A percentile compares a stretch with the other conserved stretches of the same genome.
phyloP scores from a whole-genome alignment of 2,797 vertebrate genomes.

The Gymnoscopelus braueri region DNA sequence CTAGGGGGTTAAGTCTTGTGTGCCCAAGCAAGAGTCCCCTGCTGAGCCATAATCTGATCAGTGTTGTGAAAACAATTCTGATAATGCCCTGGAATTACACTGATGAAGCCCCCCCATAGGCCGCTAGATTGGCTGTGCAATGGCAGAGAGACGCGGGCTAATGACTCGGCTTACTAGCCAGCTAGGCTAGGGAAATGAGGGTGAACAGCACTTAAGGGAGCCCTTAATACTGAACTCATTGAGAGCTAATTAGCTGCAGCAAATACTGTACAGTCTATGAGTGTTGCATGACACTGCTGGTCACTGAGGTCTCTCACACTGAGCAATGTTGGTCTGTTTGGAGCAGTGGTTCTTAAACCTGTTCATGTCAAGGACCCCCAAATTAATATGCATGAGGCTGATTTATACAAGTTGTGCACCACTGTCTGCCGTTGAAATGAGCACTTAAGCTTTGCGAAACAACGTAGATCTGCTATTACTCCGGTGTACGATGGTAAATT shows the following conservation, averaged over 20 bases:
- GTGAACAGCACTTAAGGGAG: slow-evolving; percentile 80
- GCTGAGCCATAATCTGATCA: slow-evolving; percentile 85
- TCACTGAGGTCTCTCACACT: background rate
- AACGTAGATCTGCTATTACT: too few relatives aligned
- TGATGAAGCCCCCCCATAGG: slow-evolving; percentile 73
- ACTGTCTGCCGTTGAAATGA: too few relatives aligned
- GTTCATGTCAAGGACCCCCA: slow-evolving; percentile 8
- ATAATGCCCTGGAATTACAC: slow-evolving; percentile 83
- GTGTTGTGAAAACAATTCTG: slow-evolving; percentile 84
- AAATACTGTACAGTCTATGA: slow-evolving; percentile 62
- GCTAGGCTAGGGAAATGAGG: slow-evolving; percentile 74
- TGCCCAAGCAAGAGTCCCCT: slow-evolving; percentile 72
- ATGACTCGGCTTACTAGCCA: slow-evolving; percentile 77
- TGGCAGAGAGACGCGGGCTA: slow-evolving; percentile 72
- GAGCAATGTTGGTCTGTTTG: slow-evolving; percentile 25
- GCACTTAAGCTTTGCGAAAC: too few relatives aligned
- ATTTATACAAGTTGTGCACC: too few relatives aligned
- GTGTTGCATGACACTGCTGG: slow-evolving; percentile 25
- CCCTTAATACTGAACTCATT: slow-evolving; percentile 74
- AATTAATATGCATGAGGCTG: too few relatives aligned
- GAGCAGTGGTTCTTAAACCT: slow-evolving; percentile 20
- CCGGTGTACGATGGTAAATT: too few relatives aligned
- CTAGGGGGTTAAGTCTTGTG: slow-evolving; percentile 63
- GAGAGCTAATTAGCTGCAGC: slow-evolving; percentile 76
- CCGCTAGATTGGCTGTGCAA: slow-evolving; percentile 78